A percentile compares a stretch with the other conserved stretches of the same genome.
Conservation (phyloP, 2,888 invertebrate genomes). For the Macaria liturata region DNA sequence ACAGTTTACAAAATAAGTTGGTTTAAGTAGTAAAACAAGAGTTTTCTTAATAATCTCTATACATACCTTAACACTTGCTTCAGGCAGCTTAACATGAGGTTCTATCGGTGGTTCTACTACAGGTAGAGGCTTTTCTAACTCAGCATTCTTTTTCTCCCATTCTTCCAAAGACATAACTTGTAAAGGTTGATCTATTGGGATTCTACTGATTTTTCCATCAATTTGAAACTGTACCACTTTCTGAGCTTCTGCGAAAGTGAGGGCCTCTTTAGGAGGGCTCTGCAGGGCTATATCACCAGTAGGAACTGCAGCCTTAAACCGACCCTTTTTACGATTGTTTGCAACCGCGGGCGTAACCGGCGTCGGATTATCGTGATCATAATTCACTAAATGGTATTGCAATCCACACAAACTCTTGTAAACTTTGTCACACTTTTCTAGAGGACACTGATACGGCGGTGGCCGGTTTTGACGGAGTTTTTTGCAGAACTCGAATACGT, state of each 20-base stretch:
- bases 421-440: constrained; percentile 92
- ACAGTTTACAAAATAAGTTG: too few relatives aligned
- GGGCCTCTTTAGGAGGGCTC: constrained; percentile 85
- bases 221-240: constrained; percentile 94
- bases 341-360: constrained; percentile 85
- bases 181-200: constrained; percentile 85
- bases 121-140: constrained; percentile 70
- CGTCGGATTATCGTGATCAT: constrained; percentile 91
- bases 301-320: constrained; percentile 82
- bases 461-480: constrained; percentile 90
- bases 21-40: too few relatives aligned
- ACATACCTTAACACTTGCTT: constrained; percentile 72
- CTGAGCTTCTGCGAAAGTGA: constrained; percentile 93
- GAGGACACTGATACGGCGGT: constrained; percentile 94
- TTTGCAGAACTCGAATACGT: constrained; percentile 93
- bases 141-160: constrained; percentile 78
- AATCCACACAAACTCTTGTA: constrained; percentile 94
- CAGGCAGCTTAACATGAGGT: constrained; percentile 74
- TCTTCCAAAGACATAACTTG: constrained; percentile 88
- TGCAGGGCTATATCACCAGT: constrained; percentile 81
- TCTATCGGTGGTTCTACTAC: constrained; percentile 70
- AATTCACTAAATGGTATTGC: constrained; percentile 93
- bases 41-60: background rate
- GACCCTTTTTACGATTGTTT: constrained; percentile 85
- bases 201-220: constrained; percentile 89